phyloP scores from a whole-genome alignment of 2,113 vertebrate genomes.

The Mus spicilegus region DNA sequence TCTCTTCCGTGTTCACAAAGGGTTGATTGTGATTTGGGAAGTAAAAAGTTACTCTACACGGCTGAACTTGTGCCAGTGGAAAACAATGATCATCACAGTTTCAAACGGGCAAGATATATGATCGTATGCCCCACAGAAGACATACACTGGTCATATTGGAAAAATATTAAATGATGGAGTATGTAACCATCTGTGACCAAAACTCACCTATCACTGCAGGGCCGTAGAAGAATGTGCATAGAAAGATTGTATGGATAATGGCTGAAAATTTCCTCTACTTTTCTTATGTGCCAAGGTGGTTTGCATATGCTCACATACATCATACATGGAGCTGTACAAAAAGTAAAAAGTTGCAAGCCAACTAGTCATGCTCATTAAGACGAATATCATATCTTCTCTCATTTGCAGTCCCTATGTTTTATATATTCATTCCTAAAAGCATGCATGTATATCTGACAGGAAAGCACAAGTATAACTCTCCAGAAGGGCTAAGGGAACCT shows the following conservation, averaged over 20 bases:
- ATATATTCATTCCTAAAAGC: neutral
- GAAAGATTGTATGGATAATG: neutral
- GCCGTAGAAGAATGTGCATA: neutral
- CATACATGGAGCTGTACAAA: neutral
- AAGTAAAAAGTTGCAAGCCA: neutral
- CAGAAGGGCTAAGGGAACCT: neutral
- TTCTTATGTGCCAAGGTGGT: neutral
- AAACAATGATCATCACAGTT: neutral
- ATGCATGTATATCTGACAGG: neutral
- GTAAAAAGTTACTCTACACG: slow-evolving; percentile 17
- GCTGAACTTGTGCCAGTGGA: slow-evolving; percentile 5
- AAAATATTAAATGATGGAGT: slow-evolving; percentile 22
- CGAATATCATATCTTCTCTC: neutral
- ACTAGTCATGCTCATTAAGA: neutral
- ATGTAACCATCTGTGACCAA: neutral
- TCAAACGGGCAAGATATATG: neutral
- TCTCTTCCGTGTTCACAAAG: neutral
- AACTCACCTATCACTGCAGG: neutral
- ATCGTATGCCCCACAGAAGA: neutral
- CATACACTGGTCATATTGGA: neutral
- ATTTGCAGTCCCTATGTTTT: neutral
- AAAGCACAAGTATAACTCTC: neutral
- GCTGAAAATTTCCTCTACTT: neutral
- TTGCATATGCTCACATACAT: neutral
- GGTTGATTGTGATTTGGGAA: slow-evolving; percentile 7